Evolutionary conservation across 2,888 invertebrate species (phyloP).

Genomic region (Neoaliturus tenellus): DNA sequence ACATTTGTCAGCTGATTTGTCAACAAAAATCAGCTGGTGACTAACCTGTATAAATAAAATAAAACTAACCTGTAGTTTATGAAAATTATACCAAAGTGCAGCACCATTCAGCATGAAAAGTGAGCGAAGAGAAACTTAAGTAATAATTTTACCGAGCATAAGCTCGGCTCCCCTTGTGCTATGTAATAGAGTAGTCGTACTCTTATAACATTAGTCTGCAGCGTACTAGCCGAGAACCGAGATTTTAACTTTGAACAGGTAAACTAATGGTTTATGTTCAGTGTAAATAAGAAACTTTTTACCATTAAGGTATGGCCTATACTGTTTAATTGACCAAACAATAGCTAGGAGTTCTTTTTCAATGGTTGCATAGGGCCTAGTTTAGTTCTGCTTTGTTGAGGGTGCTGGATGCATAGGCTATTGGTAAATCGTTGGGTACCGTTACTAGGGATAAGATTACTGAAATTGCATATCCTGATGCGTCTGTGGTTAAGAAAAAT

Average conservation of each 20-base stretch:
- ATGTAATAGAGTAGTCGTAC: background rate
- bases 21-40: too few species aligned
- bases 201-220: slow-evolving; percentile 6
- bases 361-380: slow-evolving; percentile 44
- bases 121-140: too few species aligned
- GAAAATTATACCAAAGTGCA: too few species aligned
- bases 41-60: too few species aligned
- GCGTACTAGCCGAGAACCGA: background rate
- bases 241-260: slow-evolving; percentile 1
- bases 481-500: slow-evolving; percentile 56
- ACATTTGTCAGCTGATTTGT: too few species aligned
- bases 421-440: slow-evolving; percentile 4
- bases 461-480: slow-evolving; percentile 42
- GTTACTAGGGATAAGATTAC: slow-evolving; percentile 48
- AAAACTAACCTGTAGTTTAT: too few species aligned
- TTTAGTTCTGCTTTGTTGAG: slow-evolving; percentile 56
- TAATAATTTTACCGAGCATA: too few species aligned
- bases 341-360: slow-evolving; percentile 50
- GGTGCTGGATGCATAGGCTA: background rate
- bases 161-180: too few species aligned
- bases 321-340: slow-evolving; percentile 30
- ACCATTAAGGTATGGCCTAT: slow-evolving; percentile 32
- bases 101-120: too few species aligned
- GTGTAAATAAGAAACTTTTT: slow-evolving; percentile 29
- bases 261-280: slow-evolving; percentile 28